Conservation (phyloP, 2,888 invertebrate genomes). For the Lutraria lutraria region DNA sequence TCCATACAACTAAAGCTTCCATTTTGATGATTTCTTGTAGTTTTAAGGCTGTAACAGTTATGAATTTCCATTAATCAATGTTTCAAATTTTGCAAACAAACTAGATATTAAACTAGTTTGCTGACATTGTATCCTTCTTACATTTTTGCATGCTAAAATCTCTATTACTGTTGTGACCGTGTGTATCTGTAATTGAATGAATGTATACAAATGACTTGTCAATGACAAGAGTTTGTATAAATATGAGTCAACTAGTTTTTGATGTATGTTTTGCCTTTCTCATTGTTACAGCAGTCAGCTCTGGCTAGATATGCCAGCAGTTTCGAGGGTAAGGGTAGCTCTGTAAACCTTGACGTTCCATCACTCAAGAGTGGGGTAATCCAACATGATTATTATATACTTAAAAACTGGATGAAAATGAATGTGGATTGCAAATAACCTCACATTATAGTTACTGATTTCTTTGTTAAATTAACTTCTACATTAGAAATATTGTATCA, state of each 20-base stretch:
- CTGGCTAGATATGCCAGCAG: constrained; percentile 70
- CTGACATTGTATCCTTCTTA: background rate
- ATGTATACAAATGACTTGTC: constrained; percentile 20
- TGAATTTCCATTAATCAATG: background rate
- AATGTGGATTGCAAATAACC: constrained; percentile 28
- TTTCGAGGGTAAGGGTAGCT: constrained; percentile 71
- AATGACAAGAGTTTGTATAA: constrained; percentile 21
- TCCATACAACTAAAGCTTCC: constrained; percentile 25
- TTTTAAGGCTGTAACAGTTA: background rate
- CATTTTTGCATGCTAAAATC: constrained; percentile 27
- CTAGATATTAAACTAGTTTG: constrained; percentile 5
- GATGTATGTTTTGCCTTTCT: constrained; percentile 45
- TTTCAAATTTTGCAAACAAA: constrained; percentile 5
- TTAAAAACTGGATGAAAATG: constrained; percentile 41
- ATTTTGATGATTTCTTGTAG: background rate
- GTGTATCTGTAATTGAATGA: constrained; percentile 34
- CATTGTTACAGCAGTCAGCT: constrained; percentile 68
- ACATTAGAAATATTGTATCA: too few relatives aligned
- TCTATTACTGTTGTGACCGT: constrained; percentile 38
- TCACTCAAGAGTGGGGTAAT: constrained; percentile 73
- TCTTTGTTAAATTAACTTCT: too few relatives aligned
- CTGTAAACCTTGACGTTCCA: constrained; percentile 74
- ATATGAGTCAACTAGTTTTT: constrained; percentile 22
- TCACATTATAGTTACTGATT: background rate
- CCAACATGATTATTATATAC: constrained; percentile 46